Evolutionary conservation across 2,113 vertebrate species (phyloP), one percentile per base, ranked within the genome.

Genomic region (Phaethon lepturus): DNA sequence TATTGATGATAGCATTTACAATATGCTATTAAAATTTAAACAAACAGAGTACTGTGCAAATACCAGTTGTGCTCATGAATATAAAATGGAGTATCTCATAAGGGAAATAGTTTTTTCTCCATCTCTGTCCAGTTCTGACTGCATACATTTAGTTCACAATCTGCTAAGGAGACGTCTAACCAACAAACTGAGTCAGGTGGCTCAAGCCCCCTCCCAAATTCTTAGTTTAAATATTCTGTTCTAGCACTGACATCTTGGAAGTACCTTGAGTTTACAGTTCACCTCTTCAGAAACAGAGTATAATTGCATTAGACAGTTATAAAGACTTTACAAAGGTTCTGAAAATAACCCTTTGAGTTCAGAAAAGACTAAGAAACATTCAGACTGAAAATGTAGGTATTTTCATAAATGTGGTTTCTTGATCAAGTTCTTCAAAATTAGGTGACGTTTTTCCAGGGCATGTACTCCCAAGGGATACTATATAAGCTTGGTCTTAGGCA

Each of bases 1-100:
- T 90, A 95, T 88, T 95, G 94, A 95, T 59, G 45, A 86, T 45
- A 75, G 14, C 22, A 73, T 62, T 88, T 92, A 93, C 38, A 90
- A 71, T 78, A 52, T 79, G 23, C 12, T 63, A 77, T 81, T 84
- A 90, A 95, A 92, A 81, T 66, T 69, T 50, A 84, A 93, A 88
- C 81, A 14, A 81, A 68, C 12, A 59, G 42, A 81, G 19, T 58
- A 50, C n/a, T 90, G 19, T 73, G 56, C 31, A 93, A 88, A 96
- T 68, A 72, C 13, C 56, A 58, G 45, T 84, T 82, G 52, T 59
- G 31, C 42, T 90, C 16, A 81, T 59, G 26, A 78, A 75, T 90
- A 81, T 64, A 64, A 92, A 91, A 93, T 25, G 19, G 35, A 88
- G 7, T 53, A 40, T 63, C 40, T 78, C 44, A 17, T 38, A 62